phyloP scores from a whole-genome alignment of 2,888 invertebrate genomes.

The Drosophila ustulata region DNA sequence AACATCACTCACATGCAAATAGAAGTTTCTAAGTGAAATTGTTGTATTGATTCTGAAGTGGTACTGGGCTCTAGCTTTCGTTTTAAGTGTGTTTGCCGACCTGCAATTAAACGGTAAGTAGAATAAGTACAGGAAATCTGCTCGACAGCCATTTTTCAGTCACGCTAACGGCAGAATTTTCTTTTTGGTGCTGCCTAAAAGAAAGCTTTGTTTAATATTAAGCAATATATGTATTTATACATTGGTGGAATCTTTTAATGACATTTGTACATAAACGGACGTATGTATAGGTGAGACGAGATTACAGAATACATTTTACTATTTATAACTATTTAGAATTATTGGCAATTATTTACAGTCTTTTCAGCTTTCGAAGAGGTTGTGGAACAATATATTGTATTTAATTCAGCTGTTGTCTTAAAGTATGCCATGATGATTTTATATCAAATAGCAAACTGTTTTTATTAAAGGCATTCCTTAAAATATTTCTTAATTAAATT shows the following conservation, averaged over 20 bases:
- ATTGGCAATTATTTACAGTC: too few relatives aligned
- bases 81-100: background rate
- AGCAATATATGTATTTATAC: too few relatives aligned
- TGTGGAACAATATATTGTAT: too few relatives aligned
- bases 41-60: background rate
- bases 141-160: background rate
- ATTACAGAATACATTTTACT: too few relatives aligned
- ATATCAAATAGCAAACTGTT: background rate
- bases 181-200: background rate
- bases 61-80: background rate
- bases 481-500: background rate
- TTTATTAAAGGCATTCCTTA: background rate
- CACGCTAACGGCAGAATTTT: background rate
- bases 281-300: too few relatives aligned
- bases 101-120: background rate
- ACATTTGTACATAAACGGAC: too few relatives aligned
- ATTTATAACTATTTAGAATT: too few relatives aligned
- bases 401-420: background rate
- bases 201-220: background rate
- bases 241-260: too few relatives aligned
- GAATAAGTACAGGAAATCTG: background rate
- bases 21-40: slow-evolving; percentile 2
- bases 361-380: too few relatives aligned
- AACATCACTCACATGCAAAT: background rate
- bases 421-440: background rate